Percentiles rank a stretch among this genome's conserved stretches.
These are phyloP conservation scores for Oncorhynchus nerka DNA, from an alignment of 2,113 vertebrate species.

Conservation along the genomic window DNA sequence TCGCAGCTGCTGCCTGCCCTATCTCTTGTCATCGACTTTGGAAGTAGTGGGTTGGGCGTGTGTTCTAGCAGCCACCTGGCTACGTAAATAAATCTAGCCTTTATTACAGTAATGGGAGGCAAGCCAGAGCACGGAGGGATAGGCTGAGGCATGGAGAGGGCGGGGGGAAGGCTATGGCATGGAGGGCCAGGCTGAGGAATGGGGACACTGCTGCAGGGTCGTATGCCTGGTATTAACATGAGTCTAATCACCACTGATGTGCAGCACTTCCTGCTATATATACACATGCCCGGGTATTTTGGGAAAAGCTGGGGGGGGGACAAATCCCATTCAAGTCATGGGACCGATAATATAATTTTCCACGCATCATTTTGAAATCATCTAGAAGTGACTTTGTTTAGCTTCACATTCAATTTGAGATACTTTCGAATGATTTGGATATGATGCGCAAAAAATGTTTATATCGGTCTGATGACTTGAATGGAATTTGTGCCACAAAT, in stretches of 20 bases:
- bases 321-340: background rate
- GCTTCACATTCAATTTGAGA: too few relatives aligned
- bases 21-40: constrained; percentile 43
- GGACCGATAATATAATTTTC: background rate
- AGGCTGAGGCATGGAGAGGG: too few relatives aligned
- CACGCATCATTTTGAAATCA: background rate
- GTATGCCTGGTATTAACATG: constrained; percentile 45
- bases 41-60: background rate
- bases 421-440: too few relatives aligned
- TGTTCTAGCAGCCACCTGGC: constrained; percentile 7
- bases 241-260: constrained; percentile 40
- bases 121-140: constrained; percentile 1
- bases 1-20: constrained; percentile 61
- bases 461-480: too few relatives aligned
- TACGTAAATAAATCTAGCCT: constrained; percentile 22
- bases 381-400: constrained; percentile 29
- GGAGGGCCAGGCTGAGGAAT: background rate
- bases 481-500: too few relatives aligned
- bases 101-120: constrained; percentile 4
- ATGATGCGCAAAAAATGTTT: too few relatives aligned
- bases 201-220: constrained; percentile 10
- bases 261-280: constrained; percentile 57
- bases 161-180: background rate
- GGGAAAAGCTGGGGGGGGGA: constrained; percentile 28
- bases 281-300: constrained; percentile 51